Evolutionary conservation across 1,140 invertebrate genomes (phyloP).

Genomic region (Aphaenogaster floridana): DNA sequence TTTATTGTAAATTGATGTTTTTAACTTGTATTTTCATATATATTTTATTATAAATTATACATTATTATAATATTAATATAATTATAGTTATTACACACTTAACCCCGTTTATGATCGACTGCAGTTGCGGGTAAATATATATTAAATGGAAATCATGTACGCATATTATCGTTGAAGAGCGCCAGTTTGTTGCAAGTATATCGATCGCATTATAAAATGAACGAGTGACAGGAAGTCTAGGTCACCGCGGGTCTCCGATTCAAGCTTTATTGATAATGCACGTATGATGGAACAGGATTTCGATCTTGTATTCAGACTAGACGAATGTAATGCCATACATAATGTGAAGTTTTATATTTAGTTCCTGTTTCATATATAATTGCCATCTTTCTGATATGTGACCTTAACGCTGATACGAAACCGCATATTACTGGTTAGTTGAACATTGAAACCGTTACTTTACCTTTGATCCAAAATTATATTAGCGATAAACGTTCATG

Average conservation of each 20-base stretch:
- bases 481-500: conserved; percentile 14
- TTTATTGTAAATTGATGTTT: not conserved
- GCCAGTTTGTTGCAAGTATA: conserved; percentile 10
- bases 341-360: not conserved
- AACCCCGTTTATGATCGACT: not conserved
- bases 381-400: not conserved
- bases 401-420: not conserved
- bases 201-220: conserved; percentile 36
- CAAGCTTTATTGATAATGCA: conserved; percentile 40
- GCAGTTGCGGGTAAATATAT: not conserved
- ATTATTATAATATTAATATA: not conserved
- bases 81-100: not conserved
- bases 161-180: not conserved
- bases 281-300: not conserved
- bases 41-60: not conserved
- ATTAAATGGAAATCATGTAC: not conserved
- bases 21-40: not conserved
- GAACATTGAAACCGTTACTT: conserved; percentile 24
- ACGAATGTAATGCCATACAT: not conserved
- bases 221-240: conserved; percentile 20
- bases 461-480: conserved; percentile 22
- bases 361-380: not conserved
- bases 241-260: conserved; percentile 12
- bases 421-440: not conserved
- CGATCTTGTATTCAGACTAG: conserved; percentile 11